Base-by-base conservation (phyloP, 1,140 invertebrate species). In the Drosophila athabasca region DNA sequence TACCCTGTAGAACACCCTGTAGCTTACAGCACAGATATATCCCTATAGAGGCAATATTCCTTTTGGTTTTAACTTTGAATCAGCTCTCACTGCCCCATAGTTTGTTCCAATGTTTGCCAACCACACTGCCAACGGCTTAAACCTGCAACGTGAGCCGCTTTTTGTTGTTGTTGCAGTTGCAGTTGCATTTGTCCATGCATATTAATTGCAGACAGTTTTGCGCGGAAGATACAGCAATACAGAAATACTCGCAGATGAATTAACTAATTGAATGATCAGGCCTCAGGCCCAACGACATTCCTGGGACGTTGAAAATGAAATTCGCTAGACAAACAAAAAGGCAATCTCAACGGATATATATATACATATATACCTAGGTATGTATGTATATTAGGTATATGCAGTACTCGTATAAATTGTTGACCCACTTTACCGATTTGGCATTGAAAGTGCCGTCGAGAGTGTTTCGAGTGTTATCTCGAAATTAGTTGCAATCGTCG, bases 371-470 rank as follows among this genome's bases (percentile, higher is more conserved):
- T n/a, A 19, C 17, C 0, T 19, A 19, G 0, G 0, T 19, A 57
- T 43, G 24, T 22, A 50, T 43, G 1, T 19, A 19, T 19, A 19
- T 0, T 19, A 19, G 17, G 17, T 19, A 44, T 35, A 41, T 39
- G 58, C 60, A 13, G 52, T 52, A 69, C 31, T 19, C 22, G 4
- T 55, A 76, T 41, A 62, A 76, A 67, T 51, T 64, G 62, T 71
- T 81, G 73, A 81, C 72, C 79, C 59, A 67, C 41, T 81, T 80
- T 13, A 24, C 13, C 22, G 35, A 64, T 59, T 73, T 81, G 78
- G 54, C 74, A 82, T 82, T 83, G 71, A 79, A 84, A 72, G 75
- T 76, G 72, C 61, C 67, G 66, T 57, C 62, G 43, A 68, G 48
- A 70, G 68, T 71, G 29, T 78, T 69, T 29, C 44, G 51, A 57